phyloP scores from a whole-genome alignment of 2,113 vertebrate species.

The Camelus bactrianus region DNA sequence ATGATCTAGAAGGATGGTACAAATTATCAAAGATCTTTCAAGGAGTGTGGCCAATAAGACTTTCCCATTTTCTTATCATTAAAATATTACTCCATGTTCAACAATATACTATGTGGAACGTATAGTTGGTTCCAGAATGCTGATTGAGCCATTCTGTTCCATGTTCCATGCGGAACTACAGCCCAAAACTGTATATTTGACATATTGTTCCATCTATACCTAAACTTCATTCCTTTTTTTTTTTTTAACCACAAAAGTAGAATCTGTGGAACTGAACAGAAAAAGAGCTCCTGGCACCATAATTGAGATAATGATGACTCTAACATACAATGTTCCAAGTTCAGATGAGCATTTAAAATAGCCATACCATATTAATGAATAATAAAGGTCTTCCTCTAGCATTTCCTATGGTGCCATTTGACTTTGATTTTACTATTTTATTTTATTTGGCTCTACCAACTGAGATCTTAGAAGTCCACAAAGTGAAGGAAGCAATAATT shows the following conservation, averaged over 20 bases:
- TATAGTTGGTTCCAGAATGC: background rate
- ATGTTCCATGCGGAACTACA: background rate
- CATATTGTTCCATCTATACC: background rate
- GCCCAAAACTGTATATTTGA: background rate
- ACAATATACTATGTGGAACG: background rate
- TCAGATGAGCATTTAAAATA: background rate
- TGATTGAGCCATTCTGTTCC: background rate
- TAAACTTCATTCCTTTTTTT: background rate
- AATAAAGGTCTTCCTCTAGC: background rate
- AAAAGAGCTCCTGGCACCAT: background rate
- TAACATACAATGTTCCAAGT: background rate
- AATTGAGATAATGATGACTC: background rate
- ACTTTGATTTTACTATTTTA: background rate
- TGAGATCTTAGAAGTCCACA: background rate
- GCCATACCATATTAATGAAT: background rate
- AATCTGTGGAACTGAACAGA: background rate
- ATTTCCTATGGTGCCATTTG: background rate
- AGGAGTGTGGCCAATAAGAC: background rate
- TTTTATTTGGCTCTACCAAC: background rate
- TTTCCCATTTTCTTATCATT: background rate
- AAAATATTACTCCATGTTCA: constrained; percentile 1
- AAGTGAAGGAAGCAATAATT: background rate
- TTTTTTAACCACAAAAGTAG: background rate
- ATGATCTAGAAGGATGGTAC: background rate
- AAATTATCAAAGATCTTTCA: constrained; percentile 26